A percentile compares a stretch with the other conserved stretches of the same genome.
These are phyloP conservation scores for Hippasteria phrygiana DNA, from an alignment of 53 echinoderm and acorn worm species.

Conservation along the genomic window DNA sequence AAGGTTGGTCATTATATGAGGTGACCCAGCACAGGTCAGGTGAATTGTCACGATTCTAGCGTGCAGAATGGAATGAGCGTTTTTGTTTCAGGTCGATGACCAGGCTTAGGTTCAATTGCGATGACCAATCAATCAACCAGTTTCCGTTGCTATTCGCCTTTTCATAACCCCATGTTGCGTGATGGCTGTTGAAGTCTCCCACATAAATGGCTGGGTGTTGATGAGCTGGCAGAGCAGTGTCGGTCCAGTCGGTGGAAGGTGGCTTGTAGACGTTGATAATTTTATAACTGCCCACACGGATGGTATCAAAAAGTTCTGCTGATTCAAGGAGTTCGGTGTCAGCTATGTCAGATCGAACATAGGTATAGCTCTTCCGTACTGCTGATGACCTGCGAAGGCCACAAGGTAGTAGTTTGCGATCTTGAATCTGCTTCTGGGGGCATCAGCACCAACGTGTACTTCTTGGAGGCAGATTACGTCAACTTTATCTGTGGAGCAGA, in stretches of 20 bases:
- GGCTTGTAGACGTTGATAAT: slow-evolving; percentile 22
- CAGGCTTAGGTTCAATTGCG: neutral
- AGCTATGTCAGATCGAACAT: slow-evolving; percentile 5
- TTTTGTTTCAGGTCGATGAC: slow-evolving; percentile 40
- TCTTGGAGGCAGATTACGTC: slow-evolving; percentile 39
- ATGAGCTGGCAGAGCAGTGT: neutral
- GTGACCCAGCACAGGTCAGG: neutral
- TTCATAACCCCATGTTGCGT: slow-evolving; percentile 1
- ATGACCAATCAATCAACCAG: slow-evolving; percentile 7
- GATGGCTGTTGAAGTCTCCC: slow-evolving; percentile 11
- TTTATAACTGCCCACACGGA: slow-evolving; percentile 23
- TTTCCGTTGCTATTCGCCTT: neutral
- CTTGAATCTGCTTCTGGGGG: neutral
- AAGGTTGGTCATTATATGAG: neutral
- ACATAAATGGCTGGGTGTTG: slow-evolving; percentile 21
- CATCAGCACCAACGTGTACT: neutral
- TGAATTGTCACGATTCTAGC: neutral
- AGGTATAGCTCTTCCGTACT: slow-evolving; percentile 24
- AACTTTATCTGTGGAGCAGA: slow-evolving; percentile 18
- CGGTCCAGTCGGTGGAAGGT: slow-evolving; percentile 13
- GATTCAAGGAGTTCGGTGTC: neutral
- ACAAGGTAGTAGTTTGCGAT: slow-evolving; percentile 24
- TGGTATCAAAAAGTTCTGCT: neutral
- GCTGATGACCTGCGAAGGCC: slow-evolving; percentile 2
- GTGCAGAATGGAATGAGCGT: slow-evolving; percentile 5